Evolutionary conservation across 2,888 invertebrate species (phyloP).

Genomic region (Strigamia crassipes): DNA sequence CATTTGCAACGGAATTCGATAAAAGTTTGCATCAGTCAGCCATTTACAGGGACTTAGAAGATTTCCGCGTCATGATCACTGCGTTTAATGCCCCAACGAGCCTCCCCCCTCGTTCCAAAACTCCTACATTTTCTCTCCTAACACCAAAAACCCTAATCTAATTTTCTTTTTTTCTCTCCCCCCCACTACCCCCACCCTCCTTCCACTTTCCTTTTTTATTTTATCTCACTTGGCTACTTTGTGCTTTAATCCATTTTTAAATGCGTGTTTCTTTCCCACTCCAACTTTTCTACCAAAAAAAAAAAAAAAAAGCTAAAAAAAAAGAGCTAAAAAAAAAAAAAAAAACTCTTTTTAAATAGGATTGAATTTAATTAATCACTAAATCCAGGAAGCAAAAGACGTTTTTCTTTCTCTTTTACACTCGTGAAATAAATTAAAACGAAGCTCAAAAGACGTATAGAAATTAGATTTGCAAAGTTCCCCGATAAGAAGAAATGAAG

Average conservation of each 20-base stretch:
- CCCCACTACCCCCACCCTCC: too few species aligned
- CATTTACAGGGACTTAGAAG: constrained; percentile 38
- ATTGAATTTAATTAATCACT: constrained; percentile 42
- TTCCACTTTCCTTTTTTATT: not conserved
- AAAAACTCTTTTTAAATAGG: not conserved
- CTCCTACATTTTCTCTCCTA: not conserved
- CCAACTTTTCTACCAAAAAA: not conserved
- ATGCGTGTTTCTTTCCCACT: constrained; percentile 14
- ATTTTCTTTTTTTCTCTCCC: constrained; percentile 1
- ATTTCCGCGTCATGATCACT: constrained; percentile 42
- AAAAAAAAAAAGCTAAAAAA: not conserved
- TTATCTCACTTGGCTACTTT: constrained; percentile 40
- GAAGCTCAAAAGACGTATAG: not conserved
- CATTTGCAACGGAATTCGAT: constrained; percentile 42
- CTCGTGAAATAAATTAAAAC: constrained; percentile 14
- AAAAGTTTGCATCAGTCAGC: constrained; percentile 42
- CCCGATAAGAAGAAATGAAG: not conserved
- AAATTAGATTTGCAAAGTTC: not conserved
- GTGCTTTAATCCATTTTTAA: constrained; percentile 38
- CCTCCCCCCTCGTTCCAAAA: constrained; percentile 31
- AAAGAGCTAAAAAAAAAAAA: not conserved
- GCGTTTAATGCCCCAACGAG: constrained; percentile 38
- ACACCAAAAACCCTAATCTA: constrained; percentile 19
- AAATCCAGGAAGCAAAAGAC: not conserved
- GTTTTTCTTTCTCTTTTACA: not conserved